Percentiles rank a stretch among this genome's conserved stretches.
These are phyloP conservation scores for Pilophorus perplexus DNA, from an alignment of 2,888 invertebrate genomes.

Conservation along the genomic window DNA sequence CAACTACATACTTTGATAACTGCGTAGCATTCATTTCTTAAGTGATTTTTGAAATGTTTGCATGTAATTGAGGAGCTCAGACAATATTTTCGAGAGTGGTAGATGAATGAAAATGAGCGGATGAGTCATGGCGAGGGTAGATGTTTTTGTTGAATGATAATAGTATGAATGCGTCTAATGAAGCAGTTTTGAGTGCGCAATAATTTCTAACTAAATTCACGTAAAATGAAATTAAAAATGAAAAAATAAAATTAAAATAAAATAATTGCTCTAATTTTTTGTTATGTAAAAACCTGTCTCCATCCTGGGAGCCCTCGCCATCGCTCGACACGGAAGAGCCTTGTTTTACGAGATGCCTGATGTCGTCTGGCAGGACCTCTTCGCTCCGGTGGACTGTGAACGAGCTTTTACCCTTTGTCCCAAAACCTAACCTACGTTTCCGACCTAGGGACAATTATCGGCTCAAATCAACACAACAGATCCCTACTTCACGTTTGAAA, in stretches of 20 bases:
- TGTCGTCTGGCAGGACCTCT: conserved; percentile 90
- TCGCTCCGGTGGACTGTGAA: conserved; percentile 98
- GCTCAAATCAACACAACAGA: neutral
- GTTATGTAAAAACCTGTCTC: conserved; percentile 51
- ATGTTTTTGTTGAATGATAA: neutral
- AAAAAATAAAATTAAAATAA: neutral
- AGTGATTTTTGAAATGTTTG: no score
- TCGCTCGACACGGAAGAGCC: conserved; percentile 93
- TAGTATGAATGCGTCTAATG: no score
- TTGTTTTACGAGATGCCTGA: conserved; percentile 65
- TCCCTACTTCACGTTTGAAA: no score
- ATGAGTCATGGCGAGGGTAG: neutral
- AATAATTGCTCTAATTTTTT: no score
- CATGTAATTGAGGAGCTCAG: no score
- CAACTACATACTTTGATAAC: no score
- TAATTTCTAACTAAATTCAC: no score
- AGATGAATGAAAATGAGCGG: no score
- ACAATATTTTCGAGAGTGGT: no score
- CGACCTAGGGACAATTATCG: conserved; percentile 63
- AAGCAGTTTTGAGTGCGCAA: no score
- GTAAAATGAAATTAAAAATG: neutral
- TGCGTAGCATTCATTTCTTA: no score
- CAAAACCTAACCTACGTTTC: conserved; percentile 91
- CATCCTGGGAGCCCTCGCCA: conserved; percentile 61
- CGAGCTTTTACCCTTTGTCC: conserved; percentile 91